These are phyloP conservation scores for Aphidius colemani DNA, from an alignment of 2,888 invertebrate genomes.

Conservation along the genomic window DNA sequence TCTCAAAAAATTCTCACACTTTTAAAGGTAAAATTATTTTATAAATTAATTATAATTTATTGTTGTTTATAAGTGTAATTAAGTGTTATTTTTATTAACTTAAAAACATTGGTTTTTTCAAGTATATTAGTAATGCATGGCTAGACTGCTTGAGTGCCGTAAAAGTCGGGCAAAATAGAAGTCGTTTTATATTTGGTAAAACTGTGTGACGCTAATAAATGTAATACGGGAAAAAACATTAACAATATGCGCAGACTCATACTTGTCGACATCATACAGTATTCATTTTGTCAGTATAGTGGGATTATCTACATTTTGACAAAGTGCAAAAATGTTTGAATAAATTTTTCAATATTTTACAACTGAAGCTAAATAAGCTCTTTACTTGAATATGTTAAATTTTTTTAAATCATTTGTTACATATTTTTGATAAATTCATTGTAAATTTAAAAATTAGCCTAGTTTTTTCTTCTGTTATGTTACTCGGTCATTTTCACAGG, in stretches of 20 bases:
- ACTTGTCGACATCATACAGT: constrained; percentile 34
- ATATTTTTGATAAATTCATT: too few species aligned
- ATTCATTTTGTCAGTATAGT: constrained; percentile 33
- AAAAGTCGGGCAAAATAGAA: constrained; percentile 2
- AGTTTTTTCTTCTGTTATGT: constrained; percentile 29
- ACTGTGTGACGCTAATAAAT: constrained; percentile 28
- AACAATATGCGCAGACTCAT: constrained; percentile 32
- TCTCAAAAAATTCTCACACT: constrained; percentile 96
- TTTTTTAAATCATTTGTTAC: too few species aligned
- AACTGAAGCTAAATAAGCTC: background rate
- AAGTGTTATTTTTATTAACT: background rate
- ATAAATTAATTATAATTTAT: constrained; percentile 41
- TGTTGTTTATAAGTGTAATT: background rate
- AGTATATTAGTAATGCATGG: too few species aligned
- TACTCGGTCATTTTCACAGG: constrained; percentile 21
- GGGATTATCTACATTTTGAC: constrained; percentile 29
- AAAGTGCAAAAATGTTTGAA: constrained; percentile 23
- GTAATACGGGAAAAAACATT: constrained; percentile 11
- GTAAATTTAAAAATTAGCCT: constrained; percentile 4
- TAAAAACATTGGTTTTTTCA: background rate
- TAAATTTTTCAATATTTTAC: background rate
- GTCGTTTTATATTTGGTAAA: constrained; percentile 27
- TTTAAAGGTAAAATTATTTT: constrained; percentile 76
- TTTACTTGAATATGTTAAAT: too few species aligned
- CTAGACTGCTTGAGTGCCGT: background rate